A percentile compares a stretch with the other conserved stretches of the same genome.
Evolutionary conservation across 1,140 invertebrate species (phyloP).

Genomic region (Pararge aegeria): DNA sequence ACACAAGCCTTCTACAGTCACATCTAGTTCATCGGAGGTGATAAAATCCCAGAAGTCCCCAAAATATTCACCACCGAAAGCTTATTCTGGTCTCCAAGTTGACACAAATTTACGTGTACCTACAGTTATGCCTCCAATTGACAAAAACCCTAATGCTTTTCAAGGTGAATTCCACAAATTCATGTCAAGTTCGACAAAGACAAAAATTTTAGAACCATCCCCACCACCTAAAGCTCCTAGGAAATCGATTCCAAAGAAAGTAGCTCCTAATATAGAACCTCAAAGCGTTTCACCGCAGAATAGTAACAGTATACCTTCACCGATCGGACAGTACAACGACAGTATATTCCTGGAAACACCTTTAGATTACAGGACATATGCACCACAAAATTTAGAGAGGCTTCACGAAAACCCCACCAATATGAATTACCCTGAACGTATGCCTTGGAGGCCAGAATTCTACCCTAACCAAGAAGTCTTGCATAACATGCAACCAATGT

Average conservation of each 20-base stretch:
- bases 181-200: constrained; percentile 33
- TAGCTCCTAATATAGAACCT: constrained; percentile 26
- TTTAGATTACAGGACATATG: constrained; percentile 53
- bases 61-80: constrained; percentile 28
- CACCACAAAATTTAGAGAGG: constrained; percentile 9
- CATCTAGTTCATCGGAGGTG: constrained; percentile 5
- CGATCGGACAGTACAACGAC: constrained; percentile 66
- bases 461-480: constrained; percentile 33
- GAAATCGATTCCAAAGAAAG: constrained; percentile 23
- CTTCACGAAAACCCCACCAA: constrained; percentile 3
- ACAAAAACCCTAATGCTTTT: constrained; percentile 63
- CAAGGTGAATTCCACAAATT: constrained; percentile 68
- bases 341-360: constrained; percentile 58
- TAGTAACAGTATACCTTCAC: constrained; percentile 41
- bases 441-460: constrained; percentile 39
- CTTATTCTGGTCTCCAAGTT: constrained; percentile 36
- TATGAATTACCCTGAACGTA: constrained; percentile 12
- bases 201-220: constrained; percentile 15
- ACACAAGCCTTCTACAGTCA: constrained; percentile 4
- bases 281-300: constrained; percentile 19
- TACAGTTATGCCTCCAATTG: constrained; percentile 43
- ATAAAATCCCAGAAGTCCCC: background rate
- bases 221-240: constrained; percentile 1
- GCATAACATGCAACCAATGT: constrained; percentile 40
- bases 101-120: constrained; percentile 40